A percentile compares a stretch with the other conserved stretches of the same genome.
Evolutionary conservation across 1,140 invertebrate species (phyloP).

Genomic region (Wiebesia pumilae): DNA sequence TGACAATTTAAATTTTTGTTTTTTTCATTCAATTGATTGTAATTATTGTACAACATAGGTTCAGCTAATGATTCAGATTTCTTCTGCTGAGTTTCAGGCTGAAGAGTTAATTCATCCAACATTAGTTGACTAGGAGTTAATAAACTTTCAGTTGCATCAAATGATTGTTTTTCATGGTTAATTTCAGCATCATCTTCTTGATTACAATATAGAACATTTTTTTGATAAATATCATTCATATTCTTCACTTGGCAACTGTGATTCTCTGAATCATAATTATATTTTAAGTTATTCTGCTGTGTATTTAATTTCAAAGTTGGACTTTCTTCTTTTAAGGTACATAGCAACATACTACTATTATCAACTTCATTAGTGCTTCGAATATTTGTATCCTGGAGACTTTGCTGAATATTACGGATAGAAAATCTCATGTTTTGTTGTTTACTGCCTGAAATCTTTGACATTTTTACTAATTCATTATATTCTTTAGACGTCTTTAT

Average conservation of each 20-base stretch:
- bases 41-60: not conserved
- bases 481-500: not conserved
- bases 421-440: not conserved
- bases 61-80: not conserved
- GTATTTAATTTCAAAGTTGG: not conserved
- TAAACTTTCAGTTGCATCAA: not conserved
- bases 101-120: not conserved
- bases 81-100: not conserved
- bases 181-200: not conserved
- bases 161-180: not conserved
- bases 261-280: not conserved
- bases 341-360: not conserved
- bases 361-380: too few species aligned
- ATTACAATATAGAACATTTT: not conserved
- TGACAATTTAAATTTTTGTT: not conserved
- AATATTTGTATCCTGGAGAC: slow-evolving; percentile 3
- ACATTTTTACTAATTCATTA: not conserved
- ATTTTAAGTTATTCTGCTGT: not conserved
- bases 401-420: not conserved
- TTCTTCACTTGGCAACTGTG: not conserved
- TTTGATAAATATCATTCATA: not conserved
- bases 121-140: not conserved
- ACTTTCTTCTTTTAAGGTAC: not conserved
- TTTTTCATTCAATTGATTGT: not conserved
- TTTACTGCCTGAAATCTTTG: not conserved